Base-by-base conservation (phyloP, 2,797 vertebrate species). In the Acrossocheilus fasciatus region DNA sequence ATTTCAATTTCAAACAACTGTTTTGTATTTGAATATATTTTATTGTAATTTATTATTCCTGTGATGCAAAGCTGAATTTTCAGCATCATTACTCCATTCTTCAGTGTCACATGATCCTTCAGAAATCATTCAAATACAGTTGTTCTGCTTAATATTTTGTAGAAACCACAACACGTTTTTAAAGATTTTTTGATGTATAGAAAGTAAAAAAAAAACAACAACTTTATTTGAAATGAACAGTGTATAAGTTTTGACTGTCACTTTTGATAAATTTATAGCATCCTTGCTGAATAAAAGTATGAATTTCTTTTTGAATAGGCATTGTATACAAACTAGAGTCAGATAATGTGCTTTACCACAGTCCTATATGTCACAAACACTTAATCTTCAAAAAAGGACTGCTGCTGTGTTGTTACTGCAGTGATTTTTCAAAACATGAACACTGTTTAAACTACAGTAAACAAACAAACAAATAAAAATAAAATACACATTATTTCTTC, bases 401-500 rank as follows among this genome's bases (percentile, higher is more conserved):
- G 36, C 5, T 36, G 17, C 18, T 0, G 50, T 39, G 18, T 54
- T 6, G 23, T 66, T 54, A 36, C 34, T 54, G 3, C 18, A 74
- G 2, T 30, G 23, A 11, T 14, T 72, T 72, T 39, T 43, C 4
- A 1, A 43, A 72, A 43, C 45, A 26, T 26, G 43, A n/a, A 72
- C 20, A 43, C 20, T n/a, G 69, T 43, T 72, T 72, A 43, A 72
- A 43, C 69, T 15, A 11, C 10, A 45, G n/a, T n/a, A 12, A 47
- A 70, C 2, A 41, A 73, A 70, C 34, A 62, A 12, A 30, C 14
- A 39, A 17, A 39, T 20, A 9, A 30, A 45, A 14, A 52, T 66
- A 52, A 15, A 18, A 83, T 73, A 62, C 18, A 74, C 11, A 68
- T 50, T 72, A 74, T 66, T 80, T 17, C 23, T 83, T 64, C 18